Percentiles rank a stretch among this genome's conserved stretches.
Conservation (phyloP, 2,113 vertebrate species). For the Dicrurus megarhynchus region DNA sequence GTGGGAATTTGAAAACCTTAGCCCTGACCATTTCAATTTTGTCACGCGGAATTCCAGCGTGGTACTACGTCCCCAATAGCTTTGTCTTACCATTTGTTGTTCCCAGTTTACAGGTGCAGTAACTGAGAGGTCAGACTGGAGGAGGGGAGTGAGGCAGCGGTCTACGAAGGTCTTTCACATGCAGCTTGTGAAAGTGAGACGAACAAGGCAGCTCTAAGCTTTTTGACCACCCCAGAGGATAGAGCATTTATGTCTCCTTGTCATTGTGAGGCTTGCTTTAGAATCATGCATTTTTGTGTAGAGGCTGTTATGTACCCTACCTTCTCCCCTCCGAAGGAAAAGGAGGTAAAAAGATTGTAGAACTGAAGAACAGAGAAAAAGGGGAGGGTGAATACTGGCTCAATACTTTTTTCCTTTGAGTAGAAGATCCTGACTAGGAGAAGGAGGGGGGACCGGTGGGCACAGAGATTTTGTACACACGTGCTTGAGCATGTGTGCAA, state of each 20-base stretch:
- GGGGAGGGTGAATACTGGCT: background rate
- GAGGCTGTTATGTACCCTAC: background rate
- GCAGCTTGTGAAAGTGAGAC: background rate
- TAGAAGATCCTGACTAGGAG: background rate
- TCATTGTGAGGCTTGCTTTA: background rate
- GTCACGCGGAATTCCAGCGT: background rate
- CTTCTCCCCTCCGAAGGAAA: background rate
- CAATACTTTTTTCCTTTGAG: background rate
- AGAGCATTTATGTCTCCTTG: background rate
- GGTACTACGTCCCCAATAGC: background rate
- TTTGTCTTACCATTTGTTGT: background rate
- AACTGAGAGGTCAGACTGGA: background rate
- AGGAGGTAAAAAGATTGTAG: background rate
- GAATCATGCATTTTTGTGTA: background rate
- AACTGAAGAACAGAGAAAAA: background rate
- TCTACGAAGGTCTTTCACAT: background rate
- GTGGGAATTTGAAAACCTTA: background rate
- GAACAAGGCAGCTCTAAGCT: background rate
- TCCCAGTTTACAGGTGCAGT: background rate
- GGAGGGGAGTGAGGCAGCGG: background rate
- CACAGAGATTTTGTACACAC: background rate
- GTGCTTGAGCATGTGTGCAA: accelerated
- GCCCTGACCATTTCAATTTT: background rate
- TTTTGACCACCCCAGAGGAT: background rate
- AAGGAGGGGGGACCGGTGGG: background rate